Percentiles rank a stretch among this genome's conserved stretches.
phyloP scores from a whole-genome alignment of 2,888 invertebrate genomes.

The Melinopterus prodromus region DNA sequence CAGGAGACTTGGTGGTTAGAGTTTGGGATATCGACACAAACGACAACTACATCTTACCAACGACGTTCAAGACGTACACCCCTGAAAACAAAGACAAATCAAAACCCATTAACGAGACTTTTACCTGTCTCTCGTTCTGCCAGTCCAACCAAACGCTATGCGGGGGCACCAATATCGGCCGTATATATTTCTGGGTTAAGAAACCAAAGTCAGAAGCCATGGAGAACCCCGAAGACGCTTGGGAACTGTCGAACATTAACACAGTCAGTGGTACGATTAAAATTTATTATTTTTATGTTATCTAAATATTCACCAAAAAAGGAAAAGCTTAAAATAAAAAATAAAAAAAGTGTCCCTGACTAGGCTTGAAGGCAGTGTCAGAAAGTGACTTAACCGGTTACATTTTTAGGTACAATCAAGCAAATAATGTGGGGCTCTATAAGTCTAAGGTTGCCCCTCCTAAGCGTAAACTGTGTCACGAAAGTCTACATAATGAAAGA shows the following conservation, averaged over 20 bases:
- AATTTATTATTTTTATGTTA: no score
- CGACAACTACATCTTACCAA: constrained; percentile 87
- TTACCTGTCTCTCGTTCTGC: constrained; percentile 76
- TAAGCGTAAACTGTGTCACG: constrained; percentile 84
- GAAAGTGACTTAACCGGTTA: neutral
- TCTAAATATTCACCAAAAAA: no score
- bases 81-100: constrained; percentile 35
- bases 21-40: constrained; percentile 95
- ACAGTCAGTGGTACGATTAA: constrained; percentile 67
- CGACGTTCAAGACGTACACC: constrained; percentile 59
- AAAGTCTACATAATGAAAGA: constrained; percentile 89
- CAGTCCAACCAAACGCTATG: constrained; percentile 80
- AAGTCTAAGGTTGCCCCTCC: constrained; percentile 73
- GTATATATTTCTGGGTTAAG: constrained; percentile 84
- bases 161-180: constrained; percentile 90
- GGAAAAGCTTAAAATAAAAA: constrained; percentile 46
- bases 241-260: constrained; percentile 74
- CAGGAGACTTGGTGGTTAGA: constrained; percentile 81
- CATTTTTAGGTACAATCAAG: constrained; percentile 66
- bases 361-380: neutral
- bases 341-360: neutral
- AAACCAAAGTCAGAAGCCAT: constrained; percentile 53
- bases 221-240: constrained; percentile 73
- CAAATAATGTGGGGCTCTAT: constrained; percentile 83
- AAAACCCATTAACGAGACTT: constrained; percentile 64